These are phyloP conservation scores for Cataglyphis rosenhaueri DNA, from an alignment of 2,888 invertebrate genomes.

Conservation along the genomic window DNA sequence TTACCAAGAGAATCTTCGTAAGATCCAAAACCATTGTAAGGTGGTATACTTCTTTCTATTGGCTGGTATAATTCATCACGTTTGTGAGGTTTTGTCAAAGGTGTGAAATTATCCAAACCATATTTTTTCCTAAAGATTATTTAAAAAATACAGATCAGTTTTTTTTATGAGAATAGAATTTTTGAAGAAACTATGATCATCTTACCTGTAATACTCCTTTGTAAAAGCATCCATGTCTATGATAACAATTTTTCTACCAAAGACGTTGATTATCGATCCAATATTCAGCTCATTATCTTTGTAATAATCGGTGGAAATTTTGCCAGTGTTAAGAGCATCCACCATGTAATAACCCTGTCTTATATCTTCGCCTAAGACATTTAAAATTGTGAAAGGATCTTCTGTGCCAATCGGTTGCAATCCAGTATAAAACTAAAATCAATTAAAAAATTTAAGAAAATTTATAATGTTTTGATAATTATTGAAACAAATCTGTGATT, in stretches of 20 bases:
- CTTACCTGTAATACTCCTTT: conserved; percentile 90
- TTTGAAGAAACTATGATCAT: neutral
- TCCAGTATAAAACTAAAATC: conserved; percentile 62
- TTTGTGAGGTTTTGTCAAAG: conserved; percentile 86
- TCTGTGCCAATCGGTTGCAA: conserved; percentile 85
- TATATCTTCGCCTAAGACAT: conserved; percentile 88
- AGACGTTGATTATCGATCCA: conserved; percentile 93
- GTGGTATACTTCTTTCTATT: conserved; percentile 87
- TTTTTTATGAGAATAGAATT: neutral
- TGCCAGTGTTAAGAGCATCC: conserved; percentile 88
- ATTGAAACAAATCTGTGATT: neutral
- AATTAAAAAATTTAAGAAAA: conserved; percentile 18
- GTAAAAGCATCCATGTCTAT: conserved; percentile 95
- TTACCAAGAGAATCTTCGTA: conserved; percentile 96
- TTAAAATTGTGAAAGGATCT: conserved; percentile 87
- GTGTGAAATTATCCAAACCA: conserved; percentile 88
- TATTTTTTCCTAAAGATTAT: conserved; percentile 76
- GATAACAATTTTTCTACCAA: conserved; percentile 92
- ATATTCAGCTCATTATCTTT: conserved; percentile 92
- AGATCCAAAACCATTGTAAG: conserved; percentile 96
- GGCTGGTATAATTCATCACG: conserved; percentile 45
- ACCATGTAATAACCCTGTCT: conserved; percentile 87
- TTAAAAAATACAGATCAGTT: neutral
- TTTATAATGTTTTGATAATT: neutral
- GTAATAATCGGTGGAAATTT: conserved; percentile 86